These are phyloP conservation scores for Cinara cedri DNA, from an alignment of 2,888 invertebrate genomes.

Conservation along the genomic window DNA sequence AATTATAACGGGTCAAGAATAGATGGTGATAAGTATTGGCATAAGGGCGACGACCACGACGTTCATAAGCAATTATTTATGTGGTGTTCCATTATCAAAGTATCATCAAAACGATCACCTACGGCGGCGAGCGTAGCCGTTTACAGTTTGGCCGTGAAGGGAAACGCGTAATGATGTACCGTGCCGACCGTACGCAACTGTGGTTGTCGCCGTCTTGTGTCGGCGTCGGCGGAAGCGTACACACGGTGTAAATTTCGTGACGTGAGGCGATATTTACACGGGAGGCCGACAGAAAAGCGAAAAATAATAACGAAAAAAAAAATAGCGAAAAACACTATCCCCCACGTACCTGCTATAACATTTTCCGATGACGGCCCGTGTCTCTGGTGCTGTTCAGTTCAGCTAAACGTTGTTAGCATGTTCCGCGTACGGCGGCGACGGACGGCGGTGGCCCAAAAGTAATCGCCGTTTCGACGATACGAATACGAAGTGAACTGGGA, in stretches of 20 bases:
- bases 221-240: neutral
- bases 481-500: neutral
- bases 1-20: neutral
- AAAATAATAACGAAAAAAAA: neutral
- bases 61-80: neutral
- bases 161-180: conserved; percentile 42
- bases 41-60: conserved; percentile 32
- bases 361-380: conserved; percentile 32
- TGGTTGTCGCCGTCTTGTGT: too few species aligned
- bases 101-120: conserved; percentile 21
- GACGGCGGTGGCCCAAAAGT: conserved; percentile 39
- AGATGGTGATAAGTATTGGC: conserved; percentile 5
- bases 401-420: conserved; percentile 29
- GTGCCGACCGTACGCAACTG: neutral
- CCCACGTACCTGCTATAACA: conserved; percentile 55
- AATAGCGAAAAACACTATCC: neutral
- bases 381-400: conserved; percentile 13
- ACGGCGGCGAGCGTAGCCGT: neutral
- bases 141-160: conserved; percentile 50
- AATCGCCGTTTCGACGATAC: conserved; percentile 20
- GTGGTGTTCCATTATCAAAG: conserved; percentile 25
- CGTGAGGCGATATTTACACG: neutral
- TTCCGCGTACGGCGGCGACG: conserved; percentile 16
- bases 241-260: neutral
- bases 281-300: neutral